Evolutionary conservation across 2,888 invertebrate genomes (phyloP), one percentile per base, ranked within the genome.

Genomic region (Sarcophaga rosellei): DNA sequence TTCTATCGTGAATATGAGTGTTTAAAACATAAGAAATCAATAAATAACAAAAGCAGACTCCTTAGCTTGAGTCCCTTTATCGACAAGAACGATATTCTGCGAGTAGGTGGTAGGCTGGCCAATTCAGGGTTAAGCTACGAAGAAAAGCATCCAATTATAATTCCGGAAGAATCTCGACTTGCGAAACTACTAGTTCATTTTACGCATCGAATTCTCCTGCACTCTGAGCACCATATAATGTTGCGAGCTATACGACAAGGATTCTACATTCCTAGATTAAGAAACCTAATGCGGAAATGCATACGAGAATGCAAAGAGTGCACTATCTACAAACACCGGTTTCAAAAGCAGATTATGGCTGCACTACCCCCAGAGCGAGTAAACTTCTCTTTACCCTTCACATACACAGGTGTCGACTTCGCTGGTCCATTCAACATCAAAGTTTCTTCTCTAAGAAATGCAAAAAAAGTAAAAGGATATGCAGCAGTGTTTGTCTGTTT

Each of bases 401-500:
- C 86, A 0, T 63, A 68, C 23, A 80, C 78, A 4, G 78, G 81
- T 44, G 44, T 86, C 0, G 85, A 86, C 12, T 88, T 88, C 53
- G 85, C 82, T 11, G 85, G 87, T 5, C 86, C 84, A 1, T 87
- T 88, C 35, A 59, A 62, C 5, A 70, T 86, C 2, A 66, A 66
- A 44, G 6, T 8, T 10, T 66, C 35, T 12, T 11, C 15, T 11
- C 66, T 66, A 12, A 35, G 35, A 35, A 87, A 62, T 17, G 66
- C 66, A 0, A 21, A 63, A 65, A 65, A 78, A 72, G 0, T 35
- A 35, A 35, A 35, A 1, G 35, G 6, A 35, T 87, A 84, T 61
- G 73, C 69, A 5, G 57, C 68, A 6, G 62, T 87, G 1, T 84
- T 87, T 23, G 70, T 87, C 1, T 83, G 82, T 23, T 85, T 81